Evolutionary conservation across 2,888 invertebrate genomes (phyloP).

Genomic region (Latrodectus elegans): DNA sequence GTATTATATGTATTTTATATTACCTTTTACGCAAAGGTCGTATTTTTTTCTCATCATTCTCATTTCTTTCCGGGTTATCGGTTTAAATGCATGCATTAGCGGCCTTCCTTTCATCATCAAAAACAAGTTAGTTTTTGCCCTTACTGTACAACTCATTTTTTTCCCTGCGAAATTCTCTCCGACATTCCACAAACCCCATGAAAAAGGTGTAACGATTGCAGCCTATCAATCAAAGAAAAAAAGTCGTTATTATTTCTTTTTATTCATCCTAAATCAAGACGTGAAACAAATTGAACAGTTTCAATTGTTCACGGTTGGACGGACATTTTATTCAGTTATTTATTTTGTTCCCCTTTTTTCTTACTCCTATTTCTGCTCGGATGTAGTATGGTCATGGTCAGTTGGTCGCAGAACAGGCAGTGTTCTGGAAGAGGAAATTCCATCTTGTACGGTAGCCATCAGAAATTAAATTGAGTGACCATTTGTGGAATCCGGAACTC

Average conservation of each 20-base stretch:
- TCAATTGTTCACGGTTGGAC: slow-evolving; percentile 30
- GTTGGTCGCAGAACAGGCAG: slow-evolving; percentile 30
- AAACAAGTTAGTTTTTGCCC: background rate
- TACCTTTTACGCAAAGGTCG: too few relatives aligned
- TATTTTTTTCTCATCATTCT: background rate
- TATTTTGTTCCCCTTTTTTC: background rate
- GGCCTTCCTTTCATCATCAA: slow-evolving; percentile 44
- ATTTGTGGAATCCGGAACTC: slow-evolving; percentile 47
- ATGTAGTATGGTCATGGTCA: slow-evolving; percentile 34
- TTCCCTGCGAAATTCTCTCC: background rate
- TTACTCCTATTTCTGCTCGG: background rate
- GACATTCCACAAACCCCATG: background rate
- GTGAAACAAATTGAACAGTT: slow-evolving; percentile 46
- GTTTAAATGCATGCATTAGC: slow-evolving; percentile 49
- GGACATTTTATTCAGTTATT: slow-evolving; percentile 15
- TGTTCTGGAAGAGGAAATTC: slow-evolving; percentile 23
- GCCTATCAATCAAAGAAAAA: slow-evolving; percentile 30
- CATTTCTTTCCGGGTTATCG: slow-evolving; percentile 13
- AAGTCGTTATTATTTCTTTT: background rate
- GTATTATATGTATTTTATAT: too few relatives aligned
- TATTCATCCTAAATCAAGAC: slow-evolving; percentile 21
- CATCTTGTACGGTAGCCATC: slow-evolving; percentile 19
- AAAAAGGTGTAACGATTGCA: slow-evolving; percentile 12
- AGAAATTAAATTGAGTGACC: slow-evolving; percentile 27
- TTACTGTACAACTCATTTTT: background rate